phyloP scores from a whole-genome alignment of 1,140 invertebrate species.

The Drosophila setifemur region DNA sequence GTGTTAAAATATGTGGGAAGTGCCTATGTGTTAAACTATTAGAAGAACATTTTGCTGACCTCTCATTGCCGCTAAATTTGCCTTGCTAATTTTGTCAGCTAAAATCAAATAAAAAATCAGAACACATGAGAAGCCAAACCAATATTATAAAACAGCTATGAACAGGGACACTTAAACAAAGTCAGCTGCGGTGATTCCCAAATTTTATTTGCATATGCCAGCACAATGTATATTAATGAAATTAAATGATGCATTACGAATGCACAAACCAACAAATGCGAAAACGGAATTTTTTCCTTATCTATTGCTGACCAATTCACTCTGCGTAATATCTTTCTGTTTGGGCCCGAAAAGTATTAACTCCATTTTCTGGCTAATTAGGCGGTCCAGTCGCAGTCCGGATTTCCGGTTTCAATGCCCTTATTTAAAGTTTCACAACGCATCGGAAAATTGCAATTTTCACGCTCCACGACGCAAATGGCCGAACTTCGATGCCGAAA shows the following conservation, averaged over 20 bases:
- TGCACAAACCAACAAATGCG: conserved; percentile 26
- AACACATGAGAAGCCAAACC: conserved; percentile 17
- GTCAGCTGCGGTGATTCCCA: conserved; percentile 37
- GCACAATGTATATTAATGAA: conserved; percentile 45
- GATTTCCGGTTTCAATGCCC: conserved; percentile 26
- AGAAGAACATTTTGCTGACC: conserved; percentile 49
- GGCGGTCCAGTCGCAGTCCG: conserved; percentile 29
- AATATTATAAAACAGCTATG: conserved; percentile 16
- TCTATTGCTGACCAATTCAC: no score
- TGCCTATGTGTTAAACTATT: not conserved
- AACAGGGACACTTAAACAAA: not conserved
- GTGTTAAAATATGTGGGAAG: not conserved
- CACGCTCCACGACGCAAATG: conserved; percentile 29
- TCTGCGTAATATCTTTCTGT: conserved; percentile 1
- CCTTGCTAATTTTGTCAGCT: conserved; percentile 50
- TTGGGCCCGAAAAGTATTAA: conserved; percentile 37
- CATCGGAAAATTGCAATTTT: conserved; percentile 52
- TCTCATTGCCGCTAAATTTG: conserved; percentile 47
- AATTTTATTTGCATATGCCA: conserved; percentile 34
- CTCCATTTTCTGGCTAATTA: conserved; percentile 67
- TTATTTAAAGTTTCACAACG: conserved; percentile 1
- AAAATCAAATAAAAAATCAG: conserved; percentile 10
- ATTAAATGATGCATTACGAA: conserved; percentile 45
- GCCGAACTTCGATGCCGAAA: conserved; percentile 43
- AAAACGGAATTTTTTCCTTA: conserved; percentile 12